Percentiles rank a stretch among this genome's conserved stretches.
These are phyloP conservation scores for Gymnopithys bicolor DNA, from an alignment of 2,797 vertebrate species.

Conservation along the genomic window DNA sequence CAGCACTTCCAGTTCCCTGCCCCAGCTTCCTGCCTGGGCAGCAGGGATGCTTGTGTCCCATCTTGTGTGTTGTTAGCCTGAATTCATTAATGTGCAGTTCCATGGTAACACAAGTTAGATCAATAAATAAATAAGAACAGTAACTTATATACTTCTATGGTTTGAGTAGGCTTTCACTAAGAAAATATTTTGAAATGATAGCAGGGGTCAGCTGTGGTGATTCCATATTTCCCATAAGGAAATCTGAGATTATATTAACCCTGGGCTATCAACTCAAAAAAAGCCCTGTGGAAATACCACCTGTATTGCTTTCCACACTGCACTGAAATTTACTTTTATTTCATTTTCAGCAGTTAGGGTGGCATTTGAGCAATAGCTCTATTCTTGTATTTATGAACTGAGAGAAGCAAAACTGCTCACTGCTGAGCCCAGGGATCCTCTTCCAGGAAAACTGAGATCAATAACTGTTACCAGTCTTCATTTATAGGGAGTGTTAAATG, in stretches of 20 bases:
- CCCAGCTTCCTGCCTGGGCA: background rate
- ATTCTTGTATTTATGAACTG: conserved; percentile 63
- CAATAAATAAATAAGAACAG: background rate
- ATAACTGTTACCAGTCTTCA: conserved; percentile 53
- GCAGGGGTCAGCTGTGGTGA: background rate
- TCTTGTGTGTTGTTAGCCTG: background rate
- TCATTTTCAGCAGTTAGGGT: background rate
- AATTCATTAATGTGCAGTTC: background rate
- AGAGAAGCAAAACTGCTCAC: conserved; percentile 24
- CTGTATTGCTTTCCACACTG: background rate
- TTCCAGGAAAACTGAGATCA: conserved; percentile 66
- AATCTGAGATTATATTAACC: background rate
- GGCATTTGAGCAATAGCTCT: conserved; percentile 33
- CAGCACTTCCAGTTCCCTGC: background rate
- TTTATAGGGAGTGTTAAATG: conserved; percentile 53
- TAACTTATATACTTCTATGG: background rate
- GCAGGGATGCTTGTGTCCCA: background rate
- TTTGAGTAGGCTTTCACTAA: background rate
- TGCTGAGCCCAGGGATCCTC: conserved; percentile 40
- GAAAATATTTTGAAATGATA: conserved; percentile 21
- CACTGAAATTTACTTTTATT: background rate
- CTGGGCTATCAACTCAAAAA: background rate
- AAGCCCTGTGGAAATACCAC: background rate
- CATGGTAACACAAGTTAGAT: background rate
- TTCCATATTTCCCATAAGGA: background rate